These are phyloP conservation scores for Anoplopoma fimbria DNA, from an alignment of 2,113 vertebrate species.

Conservation along the genomic window DNA sequence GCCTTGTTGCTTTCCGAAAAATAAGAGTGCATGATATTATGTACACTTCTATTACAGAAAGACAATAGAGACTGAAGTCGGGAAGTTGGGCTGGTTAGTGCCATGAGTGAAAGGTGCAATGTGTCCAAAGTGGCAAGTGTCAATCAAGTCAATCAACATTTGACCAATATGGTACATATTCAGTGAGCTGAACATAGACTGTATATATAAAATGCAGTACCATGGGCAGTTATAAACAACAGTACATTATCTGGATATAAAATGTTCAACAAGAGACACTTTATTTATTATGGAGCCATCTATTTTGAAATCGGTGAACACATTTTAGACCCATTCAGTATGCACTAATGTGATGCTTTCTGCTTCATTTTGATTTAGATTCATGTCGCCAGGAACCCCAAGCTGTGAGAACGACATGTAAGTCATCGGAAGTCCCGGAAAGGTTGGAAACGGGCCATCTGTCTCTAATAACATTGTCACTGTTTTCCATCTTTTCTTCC, in stretches of 20 bases:
- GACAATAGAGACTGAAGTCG: neutral
- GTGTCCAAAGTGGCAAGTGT: neutral
- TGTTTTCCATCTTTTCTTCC: slow-evolving; percentile 49
- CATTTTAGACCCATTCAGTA: slow-evolving; percentile 23
- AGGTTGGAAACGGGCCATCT: slow-evolving; percentile 52
- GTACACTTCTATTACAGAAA: neutral
- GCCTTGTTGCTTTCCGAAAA: neutral
- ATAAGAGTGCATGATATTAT: neutral
- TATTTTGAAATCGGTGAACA: slow-evolving; percentile 6
- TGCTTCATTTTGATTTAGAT: slow-evolving; percentile 22
- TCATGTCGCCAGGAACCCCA: neutral
- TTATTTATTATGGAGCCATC: slow-evolving; percentile 10
- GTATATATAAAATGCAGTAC: neutral
- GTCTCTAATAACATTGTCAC: slow-evolving; percentile 56
- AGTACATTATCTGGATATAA: neutral
- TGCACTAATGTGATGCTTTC: slow-evolving; percentile 24
- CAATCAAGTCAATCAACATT: neutral
- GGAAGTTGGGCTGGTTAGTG: neutral
- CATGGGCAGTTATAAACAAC: neutral
- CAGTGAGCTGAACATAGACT: neutral
- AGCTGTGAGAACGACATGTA: slow-evolving; percentile 24
- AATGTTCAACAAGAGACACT: neutral
- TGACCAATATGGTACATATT: too few relatives aligned
- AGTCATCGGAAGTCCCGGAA: slow-evolving; percentile 56
- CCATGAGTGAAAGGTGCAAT: neutral